Percentiles rank a stretch among this genome's conserved stretches.
phyloP scores from a whole-genome alignment of 2,797 vertebrate species.

The Tauraco hartlaubi region DNA sequence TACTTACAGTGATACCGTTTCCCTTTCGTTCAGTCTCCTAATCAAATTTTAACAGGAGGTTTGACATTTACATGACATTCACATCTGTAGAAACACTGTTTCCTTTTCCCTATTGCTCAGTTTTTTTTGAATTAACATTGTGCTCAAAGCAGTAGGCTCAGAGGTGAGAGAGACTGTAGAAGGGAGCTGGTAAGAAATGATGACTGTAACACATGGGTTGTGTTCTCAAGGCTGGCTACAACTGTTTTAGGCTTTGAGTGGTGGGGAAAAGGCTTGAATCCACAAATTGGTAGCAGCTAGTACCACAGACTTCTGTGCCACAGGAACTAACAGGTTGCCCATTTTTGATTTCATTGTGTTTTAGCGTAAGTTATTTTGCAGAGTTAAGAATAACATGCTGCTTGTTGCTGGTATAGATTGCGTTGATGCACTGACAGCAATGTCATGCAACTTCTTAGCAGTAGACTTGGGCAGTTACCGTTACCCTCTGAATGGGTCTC shows the following conservation, averaged over 20 bases:
- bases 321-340: background rate
- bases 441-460: background rate
- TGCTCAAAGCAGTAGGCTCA: background rate
- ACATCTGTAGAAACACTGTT: slow-evolving; percentile 28
- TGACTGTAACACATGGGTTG: background rate
- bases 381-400: rapidly evolving
- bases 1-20: background rate
- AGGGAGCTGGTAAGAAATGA: background rate
- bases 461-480: background rate
- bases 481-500: rapidly evolving
- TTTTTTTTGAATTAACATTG: background rate
- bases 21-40: background rate
- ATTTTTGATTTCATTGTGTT: rapidly evolving
- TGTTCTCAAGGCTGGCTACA: background rate
- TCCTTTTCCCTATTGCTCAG: background rate
- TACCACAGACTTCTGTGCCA: background rate
- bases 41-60: slow-evolving; percentile 34
- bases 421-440: background rate
- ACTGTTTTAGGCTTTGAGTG: background rate
- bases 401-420: background rate
- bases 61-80: slow-evolving; percentile 67
- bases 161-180: background rate
- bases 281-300: too few species aligned
- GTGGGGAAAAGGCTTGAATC: background rate
- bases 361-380: background rate